These are phyloP conservation scores for Labroides dimidiatus DNA, from an alignment of 2,797 vertebrate genomes.

Conservation along the genomic window DNA sequence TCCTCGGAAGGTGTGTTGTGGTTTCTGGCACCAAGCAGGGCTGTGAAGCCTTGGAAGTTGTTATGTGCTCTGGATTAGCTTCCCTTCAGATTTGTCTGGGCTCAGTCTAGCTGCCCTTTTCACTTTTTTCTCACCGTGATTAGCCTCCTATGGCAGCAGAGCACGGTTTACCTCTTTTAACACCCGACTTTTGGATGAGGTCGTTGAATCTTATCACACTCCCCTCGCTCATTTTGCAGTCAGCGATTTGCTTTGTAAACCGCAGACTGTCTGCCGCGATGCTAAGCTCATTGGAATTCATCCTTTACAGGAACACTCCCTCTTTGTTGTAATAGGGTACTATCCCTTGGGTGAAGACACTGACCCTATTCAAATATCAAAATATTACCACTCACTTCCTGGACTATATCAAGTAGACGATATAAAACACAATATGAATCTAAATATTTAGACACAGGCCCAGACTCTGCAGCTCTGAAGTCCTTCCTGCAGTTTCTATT, in stretches of 20 bases:
- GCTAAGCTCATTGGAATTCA: conserved; percentile 76
- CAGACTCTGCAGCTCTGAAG: background rate
- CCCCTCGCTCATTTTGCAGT: conserved; percentile 78
- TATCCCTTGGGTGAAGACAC: conserved; percentile 28
- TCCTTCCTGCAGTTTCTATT: too few relatives aligned
- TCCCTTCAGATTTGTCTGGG: conserved; percentile 78
- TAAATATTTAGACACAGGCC: too few relatives aligned
- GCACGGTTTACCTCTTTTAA: conserved; percentile 77
- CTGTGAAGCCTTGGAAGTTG: too few relatives aligned
- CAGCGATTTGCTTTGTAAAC: conserved; percentile 86
- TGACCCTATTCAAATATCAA: conserved; percentile 14
- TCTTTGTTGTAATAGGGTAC: conserved; percentile 48
- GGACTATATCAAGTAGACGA: too few relatives aligned
- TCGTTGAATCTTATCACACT: conserved; percentile 81
- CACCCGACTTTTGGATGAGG: conserved; percentile 78
- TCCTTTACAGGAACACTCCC: conserved; percentile 47
- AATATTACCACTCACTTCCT: background rate
- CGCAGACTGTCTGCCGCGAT: conserved; percentile 75
- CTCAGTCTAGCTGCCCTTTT: conserved; percentile 71
- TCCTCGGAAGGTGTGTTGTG: too few relatives aligned
- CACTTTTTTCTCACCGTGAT: conserved; percentile 63
- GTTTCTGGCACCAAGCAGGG: too few relatives aligned
- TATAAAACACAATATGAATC: too few relatives aligned
- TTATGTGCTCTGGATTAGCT: conserved; percentile 44
- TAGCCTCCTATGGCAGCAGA: conserved; percentile 77